Evolutionary conservation across 1,140 invertebrate species (phyloP).

Genomic region (Schlechtendalia chinensis): DNA sequence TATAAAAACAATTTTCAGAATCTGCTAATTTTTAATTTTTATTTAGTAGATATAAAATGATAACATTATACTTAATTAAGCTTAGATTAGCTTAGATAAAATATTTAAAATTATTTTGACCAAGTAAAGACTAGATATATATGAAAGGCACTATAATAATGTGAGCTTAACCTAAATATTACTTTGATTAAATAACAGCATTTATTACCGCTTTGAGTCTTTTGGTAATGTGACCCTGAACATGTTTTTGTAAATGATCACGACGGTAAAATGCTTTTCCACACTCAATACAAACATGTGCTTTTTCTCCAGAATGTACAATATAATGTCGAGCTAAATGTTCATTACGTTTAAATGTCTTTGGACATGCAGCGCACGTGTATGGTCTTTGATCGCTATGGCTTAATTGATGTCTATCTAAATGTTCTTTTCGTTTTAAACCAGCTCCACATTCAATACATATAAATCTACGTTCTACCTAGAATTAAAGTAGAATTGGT

Average conservation of each 20-base stretch:
- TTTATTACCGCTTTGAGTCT: slow-evolving; percentile 43
- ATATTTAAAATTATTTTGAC: neutral
- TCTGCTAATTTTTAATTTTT: too few species aligned
- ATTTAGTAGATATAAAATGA: too few species aligned
- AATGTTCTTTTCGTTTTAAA: slow-evolving; percentile 62
- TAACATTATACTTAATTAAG: too few species aligned
- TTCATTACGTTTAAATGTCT: slow-evolving; percentile 82
- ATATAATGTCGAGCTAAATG: slow-evolving; percentile 80
- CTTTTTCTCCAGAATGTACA: slow-evolving; percentile 81
- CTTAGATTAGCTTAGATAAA: neutral
- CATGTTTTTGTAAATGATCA: slow-evolving; percentile 67
- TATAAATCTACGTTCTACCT: slow-evolving; percentile 63
- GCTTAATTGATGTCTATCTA: slow-evolving; percentile 55
- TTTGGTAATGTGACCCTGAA: slow-evolving; percentile 54
- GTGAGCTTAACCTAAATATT: slow-evolving; percentile 16
- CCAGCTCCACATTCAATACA: slow-evolving; percentile 83
- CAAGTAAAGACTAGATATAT: slow-evolving; percentile 3
- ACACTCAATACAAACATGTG: slow-evolving; percentile 80
- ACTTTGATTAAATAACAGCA: slow-evolving; percentile 32
- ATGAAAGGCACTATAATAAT: slow-evolving; percentile 22
- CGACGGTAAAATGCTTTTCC: slow-evolving; percentile 76
- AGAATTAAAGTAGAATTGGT: slow-evolving; percentile 8
- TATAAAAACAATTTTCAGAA: too few species aligned
- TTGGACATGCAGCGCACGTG: slow-evolving; percentile 78
- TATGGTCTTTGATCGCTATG: slow-evolving; percentile 59